Base-by-base conservation (phyloP, 2,113 vertebrate genomes). In the Vireo altiloquus region DNA sequence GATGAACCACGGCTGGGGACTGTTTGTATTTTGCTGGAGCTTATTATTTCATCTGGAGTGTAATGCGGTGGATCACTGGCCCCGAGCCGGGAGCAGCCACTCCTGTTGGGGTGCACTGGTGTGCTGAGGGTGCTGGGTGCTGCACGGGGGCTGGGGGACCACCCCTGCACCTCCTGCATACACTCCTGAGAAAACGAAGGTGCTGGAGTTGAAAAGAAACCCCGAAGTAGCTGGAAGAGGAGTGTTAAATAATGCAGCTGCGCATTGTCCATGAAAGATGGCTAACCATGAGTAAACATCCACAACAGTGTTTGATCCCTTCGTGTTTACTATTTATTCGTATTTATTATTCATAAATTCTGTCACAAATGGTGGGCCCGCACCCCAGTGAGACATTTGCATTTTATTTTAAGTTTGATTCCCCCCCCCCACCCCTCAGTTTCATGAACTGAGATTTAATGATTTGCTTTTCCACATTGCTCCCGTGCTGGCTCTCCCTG, bases 311-410 rank as follows among this genome's bases (percentile, higher is more conserved):
- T 98, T 98, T 98, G 96, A 98, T 97, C 92, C 95, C 94, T 97
- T 97, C 74, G 79, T 95, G 97, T 98, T 97, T 97, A 94, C 78
- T 97, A 91, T 98, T 98, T 98, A 98, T 98, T 98, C 96, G 63
- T 96, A 97, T 95, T 97, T 98, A 97, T 97, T 98, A 98, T 98
- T 98, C 97, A 98, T 97, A 97, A 96, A 98, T 98, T 98, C 97
- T 42, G 60, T 91, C 96, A 97, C 96, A 97, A 98, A 97, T 96
- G 96, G 97, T 98, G 96, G 94, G 65, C 92, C 89, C 19, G 57
- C 78, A 96, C 97, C 96, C 92, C 66, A 94, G 95, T 92, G 97
- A 97, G 96, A 96, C 85, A 98, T 97, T 98, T 97, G 95, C 96
- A 98, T 98, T 98, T 98, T 96, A 97, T 97, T 98, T 98, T 96